Conservation (phyloP, 2,797 vertebrate genomes). For the Adrianichthys oophorus region DNA sequence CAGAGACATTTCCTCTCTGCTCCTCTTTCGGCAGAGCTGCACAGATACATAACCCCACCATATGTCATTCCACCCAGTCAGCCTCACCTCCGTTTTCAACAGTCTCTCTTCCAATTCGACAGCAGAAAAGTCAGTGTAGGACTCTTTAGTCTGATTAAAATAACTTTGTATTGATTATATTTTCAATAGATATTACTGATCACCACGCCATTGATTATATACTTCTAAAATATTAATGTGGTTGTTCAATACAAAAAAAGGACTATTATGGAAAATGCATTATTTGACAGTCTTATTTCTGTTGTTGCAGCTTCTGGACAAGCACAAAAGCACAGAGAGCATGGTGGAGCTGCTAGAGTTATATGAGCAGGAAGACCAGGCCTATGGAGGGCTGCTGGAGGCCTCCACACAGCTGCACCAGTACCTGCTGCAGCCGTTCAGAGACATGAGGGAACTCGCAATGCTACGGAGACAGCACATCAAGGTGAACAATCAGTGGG, state of each 20-base stretch:
- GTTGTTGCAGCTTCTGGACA: conserved; percentile 86
- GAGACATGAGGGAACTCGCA: conserved; percentile 97
- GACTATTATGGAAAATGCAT: no score
- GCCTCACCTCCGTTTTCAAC: conserved; percentile 23
- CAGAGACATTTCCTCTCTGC: conserved; percentile 30
- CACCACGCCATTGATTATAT: conserved; percentile 21
- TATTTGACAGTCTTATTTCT: conserved; percentile 4
- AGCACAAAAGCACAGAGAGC: conserved; percentile 88
- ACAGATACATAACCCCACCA: not conserved
- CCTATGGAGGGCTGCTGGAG: conserved; percentile 88
- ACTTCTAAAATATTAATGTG: conserved; percentile 3
- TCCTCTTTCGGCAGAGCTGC: conserved; percentile 19
- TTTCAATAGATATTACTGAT: conserved; percentile 54
- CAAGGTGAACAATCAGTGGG: conserved; percentile 80
- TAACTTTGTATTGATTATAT: conserved; percentile 59
- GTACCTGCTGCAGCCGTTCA: conserved; percentile 95
- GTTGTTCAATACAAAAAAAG: no score
- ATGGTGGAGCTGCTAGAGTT: conserved; percentile 93
- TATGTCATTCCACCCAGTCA: conserved; percentile 24
- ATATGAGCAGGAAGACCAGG: conserved; percentile 92
- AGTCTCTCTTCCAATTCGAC: conserved; percentile 13
- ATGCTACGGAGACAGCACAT: conserved; percentile 97
- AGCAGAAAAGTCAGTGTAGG: conserved; percentile 16
- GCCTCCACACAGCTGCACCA: conserved; percentile 94
- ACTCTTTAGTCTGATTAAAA: conserved; percentile 48